Base-by-base conservation (phyloP, 2,797 vertebrate genomes). In the Cyprinella venusta region DNA sequence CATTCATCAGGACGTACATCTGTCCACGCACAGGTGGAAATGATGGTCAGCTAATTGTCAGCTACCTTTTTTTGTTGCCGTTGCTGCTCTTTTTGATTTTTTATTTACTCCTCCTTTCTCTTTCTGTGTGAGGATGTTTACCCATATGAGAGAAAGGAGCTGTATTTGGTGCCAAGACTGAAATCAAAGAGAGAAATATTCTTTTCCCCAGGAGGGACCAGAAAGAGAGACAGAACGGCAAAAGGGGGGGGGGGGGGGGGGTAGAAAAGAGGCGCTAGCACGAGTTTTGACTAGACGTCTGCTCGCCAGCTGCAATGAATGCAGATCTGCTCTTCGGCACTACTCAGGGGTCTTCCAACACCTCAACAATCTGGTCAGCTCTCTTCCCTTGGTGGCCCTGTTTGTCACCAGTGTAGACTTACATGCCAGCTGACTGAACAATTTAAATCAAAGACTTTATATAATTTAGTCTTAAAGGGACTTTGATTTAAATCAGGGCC, bases 121-220 rank as follows among this genome's bases (percentile, higher is more conserved):
- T 64, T 80, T 78, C 12, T 78, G 38, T 77, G 30, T 79, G 74
- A 79, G 79, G 71, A 82, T 78, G 61, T 63, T 26, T 82, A 82
- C 79, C 81, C 88, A 89, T 85, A 76, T 86, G 87, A 70, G 38
- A 80, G 78, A 85, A 76, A 81, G 70, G 68, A 87, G 45, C 83
- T 78, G 82, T 85, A 85, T 82, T 88, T 83, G 83, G 81, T 88
- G 88, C 87, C 88, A 89, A 89, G 85, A 87, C 71, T 82, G 79
- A 71, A 88, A 87, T 89, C 85, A 89, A 87, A 88, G 80, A 74
- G 76, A 86, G 65, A 84, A 85, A 86, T 86, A 86, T 86, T 88
- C 42, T 76, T 87, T 83, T 87, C 42, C 82, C 80, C 81, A 85
- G 24, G 78, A 84, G 84, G 61, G 61, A 77, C 50, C 30, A 77